Conservation (phyloP, 2,113 vertebrate genomes). For the Anolis carolinensis region DNA sequence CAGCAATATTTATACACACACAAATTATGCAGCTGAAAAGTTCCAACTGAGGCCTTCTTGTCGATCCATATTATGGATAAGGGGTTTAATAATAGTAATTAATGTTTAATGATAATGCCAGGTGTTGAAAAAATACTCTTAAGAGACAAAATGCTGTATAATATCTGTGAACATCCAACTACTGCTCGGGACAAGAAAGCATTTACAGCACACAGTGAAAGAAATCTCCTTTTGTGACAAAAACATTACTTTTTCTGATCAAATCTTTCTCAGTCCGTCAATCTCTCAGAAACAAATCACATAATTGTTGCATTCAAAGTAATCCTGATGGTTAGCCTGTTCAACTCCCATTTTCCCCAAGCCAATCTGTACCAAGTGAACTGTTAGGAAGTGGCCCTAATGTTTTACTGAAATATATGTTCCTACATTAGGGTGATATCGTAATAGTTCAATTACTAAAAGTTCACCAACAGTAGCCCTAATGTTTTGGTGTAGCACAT, state of each 20-base stretch:
- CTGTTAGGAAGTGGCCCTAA: background rate
- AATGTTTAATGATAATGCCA: background rate
- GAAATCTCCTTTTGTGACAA: background rate
- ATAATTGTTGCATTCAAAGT: background rate
- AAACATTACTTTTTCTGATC: background rate
- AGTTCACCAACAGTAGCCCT: no score
- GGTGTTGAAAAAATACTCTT: no score
- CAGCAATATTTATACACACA: background rate
- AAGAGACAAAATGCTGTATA: background rate
- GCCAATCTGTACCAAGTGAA: background rate
- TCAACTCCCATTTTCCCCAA: background rate
- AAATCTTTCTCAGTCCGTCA: constrained; percentile 32
- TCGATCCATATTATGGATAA: background rate
- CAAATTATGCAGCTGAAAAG: background rate
- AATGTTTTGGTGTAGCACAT: no score
- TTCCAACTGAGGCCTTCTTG: background rate
- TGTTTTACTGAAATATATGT: background rate
- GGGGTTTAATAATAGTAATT: background rate
- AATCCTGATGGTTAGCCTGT: background rate
- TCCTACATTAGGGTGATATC: background rate
- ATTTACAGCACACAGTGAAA: background rate
- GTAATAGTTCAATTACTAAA: no score
- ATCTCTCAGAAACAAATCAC: background rate
- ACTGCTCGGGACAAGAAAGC: background rate
- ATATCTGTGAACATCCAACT: background rate